Percentiles rank a stretch among this genome's conserved stretches.
These are phyloP conservation scores for Homalodisca vitripennis DNA, from an alignment of 1,140 invertebrate genomes.

Conservation along the genomic window DNA sequence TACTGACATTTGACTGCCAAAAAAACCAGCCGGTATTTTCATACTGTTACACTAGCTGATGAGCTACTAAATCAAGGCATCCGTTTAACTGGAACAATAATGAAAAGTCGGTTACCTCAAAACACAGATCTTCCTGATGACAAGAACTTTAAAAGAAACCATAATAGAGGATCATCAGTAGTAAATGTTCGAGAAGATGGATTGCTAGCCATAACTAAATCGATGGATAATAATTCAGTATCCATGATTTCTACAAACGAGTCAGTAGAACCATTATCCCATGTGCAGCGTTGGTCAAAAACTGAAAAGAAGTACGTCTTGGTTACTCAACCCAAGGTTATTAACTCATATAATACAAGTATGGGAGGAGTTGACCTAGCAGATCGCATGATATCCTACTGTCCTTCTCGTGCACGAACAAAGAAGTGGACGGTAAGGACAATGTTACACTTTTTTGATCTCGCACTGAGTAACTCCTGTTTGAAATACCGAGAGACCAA, in stretches of 20 bases:
- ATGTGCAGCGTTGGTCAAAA: constrained; percentile 43
- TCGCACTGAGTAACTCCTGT: constrained; percentile 32
- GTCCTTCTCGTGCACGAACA: constrained; percentile 32
- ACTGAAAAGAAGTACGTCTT: constrained; percentile 39
- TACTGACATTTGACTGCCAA: too few species aligned
- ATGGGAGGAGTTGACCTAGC: constrained; percentile 44
- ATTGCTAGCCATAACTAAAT: constrained; percentile 28
- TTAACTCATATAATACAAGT: constrained; percentile 43
- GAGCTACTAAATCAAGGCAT: too few species aligned
- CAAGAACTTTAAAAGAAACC: constrained; percentile 2
- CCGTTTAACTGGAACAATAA: constrained; percentile 32
- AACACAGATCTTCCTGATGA: constrained; percentile 2
- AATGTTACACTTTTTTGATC: constrained; percentile 36
- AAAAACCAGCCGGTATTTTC: too few species aligned
- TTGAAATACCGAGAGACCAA: constrained; percentile 29
- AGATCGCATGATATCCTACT: constrained; percentile 36
- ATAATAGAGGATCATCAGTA: neutral
- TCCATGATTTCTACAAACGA: constrained; percentile 30
- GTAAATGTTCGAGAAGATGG: constrained; percentile 12
- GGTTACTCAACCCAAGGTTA: constrained; percentile 40
- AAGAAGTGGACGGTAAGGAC: constrained; percentile 37
- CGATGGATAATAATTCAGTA: constrained; percentile 34
- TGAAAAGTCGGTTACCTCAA: constrained; percentile 20
- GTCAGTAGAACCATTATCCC: constrained; percentile 18
- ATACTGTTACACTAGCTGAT: too few species aligned